A percentile compares a stretch with the other conserved stretches of the same genome.
Conservation (phyloP, 2,888 invertebrate genomes). For the Tenthredo mesomela region DNA sequence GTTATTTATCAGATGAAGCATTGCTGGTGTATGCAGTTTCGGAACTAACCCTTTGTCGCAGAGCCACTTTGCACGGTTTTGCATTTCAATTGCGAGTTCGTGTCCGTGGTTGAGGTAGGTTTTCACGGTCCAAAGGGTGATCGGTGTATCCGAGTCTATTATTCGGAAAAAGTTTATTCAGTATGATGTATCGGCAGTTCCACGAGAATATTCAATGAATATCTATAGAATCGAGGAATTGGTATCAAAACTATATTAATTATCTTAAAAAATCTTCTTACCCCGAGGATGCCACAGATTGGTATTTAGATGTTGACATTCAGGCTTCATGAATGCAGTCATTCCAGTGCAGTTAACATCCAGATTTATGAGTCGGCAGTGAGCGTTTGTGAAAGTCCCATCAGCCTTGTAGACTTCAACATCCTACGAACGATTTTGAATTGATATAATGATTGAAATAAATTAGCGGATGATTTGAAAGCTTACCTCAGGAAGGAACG, state of each 20-base stretch:
- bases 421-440: not conserved
- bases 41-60: conserved; percentile 55
- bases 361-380: conserved; percentile 59
- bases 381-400: conserved; percentile 28
- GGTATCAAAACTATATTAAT: not conserved
- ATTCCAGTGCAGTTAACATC: conserved; percentile 57
- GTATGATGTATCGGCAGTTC: not conserved
- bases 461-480: not conserved
- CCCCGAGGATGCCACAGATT: conserved; percentile 54
- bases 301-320: conserved; percentile 56
- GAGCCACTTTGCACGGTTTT: conserved; percentile 58
- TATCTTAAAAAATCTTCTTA: not conserved
- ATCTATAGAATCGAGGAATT: not conserved
- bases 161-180: not conserved
- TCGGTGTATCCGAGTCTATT: conserved; percentile 18
- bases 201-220: not conserved
- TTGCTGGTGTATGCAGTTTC: conserved; percentile 59
- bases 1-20: conserved; percentile 60
- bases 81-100: conserved; percentile 60
- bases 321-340: conserved; percentile 33
- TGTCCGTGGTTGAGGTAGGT: conserved; percentile 60
- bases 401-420: not conserved
- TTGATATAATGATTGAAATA: not conserved
- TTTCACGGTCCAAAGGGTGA: conserved; percentile 56
- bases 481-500: not conserved